Base-by-base conservation (phyloP, 2,797 vertebrate species). In the Tapirus indicus region DNA sequence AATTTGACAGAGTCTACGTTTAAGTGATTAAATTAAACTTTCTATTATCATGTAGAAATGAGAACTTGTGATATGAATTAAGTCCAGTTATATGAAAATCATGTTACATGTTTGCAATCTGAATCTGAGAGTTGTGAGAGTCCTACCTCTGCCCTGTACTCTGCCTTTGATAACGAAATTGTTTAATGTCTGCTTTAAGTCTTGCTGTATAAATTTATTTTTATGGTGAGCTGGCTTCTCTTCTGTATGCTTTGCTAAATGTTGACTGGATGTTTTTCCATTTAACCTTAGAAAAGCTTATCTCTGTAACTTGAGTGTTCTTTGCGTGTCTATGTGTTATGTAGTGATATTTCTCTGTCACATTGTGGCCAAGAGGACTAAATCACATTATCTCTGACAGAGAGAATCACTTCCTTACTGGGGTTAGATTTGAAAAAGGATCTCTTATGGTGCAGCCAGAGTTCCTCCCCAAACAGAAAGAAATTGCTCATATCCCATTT, bases 381-480 rank as follows among this genome's bases (percentile, higher is more conserved):
- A 92, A 96, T 97, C 49, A 64, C 38, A 78, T 93, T 96, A 95
- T 96, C 69, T 97, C 49, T 92, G 62, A 92, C 71, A 96, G 60
- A 86, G 89, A 80, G 77, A 95, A 83, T 80, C 69, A 64, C 62
- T 88, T 94, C 6, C 25, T 88, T 96, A 86, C 66, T 90, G 85
- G 88, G 85, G 72, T 88, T 85, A 94, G 77, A 96, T 91, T 66
- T 96, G 49, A 95, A 97, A 95, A 83, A 13, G 9, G 32, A 91
- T 88, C 68, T 91, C 21, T 56, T 84, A 38, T 47, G 27, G 56
- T 32, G 5, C 29, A 69, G 27, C 9, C 9, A 23, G 13, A 5
- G 21, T 21, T 84, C 75, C 29, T 66, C 14, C 47, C 29, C n/a
- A 85, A 78, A 58, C 5, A 72, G 58, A 49, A 96, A 87, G 49